A percentile compares a stretch with the other conserved stretches of the same genome.
phyloP scores from a whole-genome alignment of 2,797 vertebrate genomes.

The Propithecus perrieri region DNA sequence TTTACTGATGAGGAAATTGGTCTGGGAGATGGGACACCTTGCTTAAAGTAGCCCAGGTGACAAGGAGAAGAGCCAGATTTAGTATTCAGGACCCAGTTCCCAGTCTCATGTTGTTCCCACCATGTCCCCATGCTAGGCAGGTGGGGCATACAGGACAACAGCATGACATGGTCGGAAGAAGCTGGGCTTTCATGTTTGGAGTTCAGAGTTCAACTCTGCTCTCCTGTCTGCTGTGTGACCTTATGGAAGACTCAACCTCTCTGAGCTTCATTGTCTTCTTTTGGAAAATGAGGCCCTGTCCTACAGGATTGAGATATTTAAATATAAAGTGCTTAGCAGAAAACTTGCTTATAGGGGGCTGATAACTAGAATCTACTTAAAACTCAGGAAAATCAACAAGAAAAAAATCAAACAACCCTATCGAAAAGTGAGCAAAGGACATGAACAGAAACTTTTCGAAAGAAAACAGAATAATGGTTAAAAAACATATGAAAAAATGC shows the following conservation, averaged over 20 bases:
- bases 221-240: not conserved
- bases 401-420: no score
- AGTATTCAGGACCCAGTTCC: not conserved
- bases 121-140: not conserved
- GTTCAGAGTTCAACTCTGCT: not conserved
- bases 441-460: no score
- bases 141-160: not conserved
- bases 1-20: not conserved
- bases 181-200: not conserved
- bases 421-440: no score
- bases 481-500: no score
- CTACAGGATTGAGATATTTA: not conserved
- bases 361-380: no score
- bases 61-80: not conserved
- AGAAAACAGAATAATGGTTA: no score
- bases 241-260: not conserved
- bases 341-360: not conserved
- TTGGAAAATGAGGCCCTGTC: not conserved
- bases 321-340: not conserved
- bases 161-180: rapidly evolving
- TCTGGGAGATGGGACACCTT: not conserved
- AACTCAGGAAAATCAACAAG: no score
- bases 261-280: not conserved
- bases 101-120: not conserved
- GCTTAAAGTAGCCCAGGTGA: not conserved